Evolutionary conservation across 2,888 invertebrate species (phyloP).

Genomic region (Euproctis similis): DNA sequence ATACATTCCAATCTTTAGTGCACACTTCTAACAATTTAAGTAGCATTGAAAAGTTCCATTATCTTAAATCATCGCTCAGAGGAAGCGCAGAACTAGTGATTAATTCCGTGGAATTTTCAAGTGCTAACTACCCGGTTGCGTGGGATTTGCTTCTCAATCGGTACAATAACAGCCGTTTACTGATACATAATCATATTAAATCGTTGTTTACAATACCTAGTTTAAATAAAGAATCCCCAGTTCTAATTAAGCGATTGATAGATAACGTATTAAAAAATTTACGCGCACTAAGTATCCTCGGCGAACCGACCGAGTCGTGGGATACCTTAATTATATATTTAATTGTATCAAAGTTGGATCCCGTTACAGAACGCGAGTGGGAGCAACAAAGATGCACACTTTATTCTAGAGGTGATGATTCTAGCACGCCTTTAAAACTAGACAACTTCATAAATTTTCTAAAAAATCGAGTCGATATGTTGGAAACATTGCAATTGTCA

Average conservation of each 20-base stretch:
- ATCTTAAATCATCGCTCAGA: conserved; percentile 1
- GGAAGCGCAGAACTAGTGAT: conserved; percentile 3
- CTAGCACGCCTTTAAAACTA: not conserved
- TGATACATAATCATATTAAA: conserved; percentile 5
- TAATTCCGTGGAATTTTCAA: conserved; percentile 2
- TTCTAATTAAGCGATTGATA: not conserved
- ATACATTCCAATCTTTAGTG: no score
- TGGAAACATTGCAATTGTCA: conserved; percentile 1
- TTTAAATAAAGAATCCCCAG: not conserved
- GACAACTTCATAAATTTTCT: not conserved
- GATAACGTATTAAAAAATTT: not conserved
- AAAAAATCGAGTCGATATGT: not conserved
- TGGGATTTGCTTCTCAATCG: conserved; percentile 5
- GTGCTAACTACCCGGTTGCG: conserved; percentile 3
- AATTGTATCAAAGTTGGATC: not conserved
- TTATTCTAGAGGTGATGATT: not conserved
- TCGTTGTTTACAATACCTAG: conserved; percentile 2
- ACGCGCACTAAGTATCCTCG: not conserved
- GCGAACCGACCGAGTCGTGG: not conserved
- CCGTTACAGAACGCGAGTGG: not conserved
- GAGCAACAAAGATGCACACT: not conserved
- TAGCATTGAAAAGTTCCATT: conserved; percentile 5
- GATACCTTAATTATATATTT: not conserved
- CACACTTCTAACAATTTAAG: conserved; percentile 3
- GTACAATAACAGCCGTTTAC: conserved; percentile 3